These are phyloP conservation scores for Phoebastria nigripes DNA, from an alignment of 2,797 vertebrate species.

Conservation along the genomic window DNA sequence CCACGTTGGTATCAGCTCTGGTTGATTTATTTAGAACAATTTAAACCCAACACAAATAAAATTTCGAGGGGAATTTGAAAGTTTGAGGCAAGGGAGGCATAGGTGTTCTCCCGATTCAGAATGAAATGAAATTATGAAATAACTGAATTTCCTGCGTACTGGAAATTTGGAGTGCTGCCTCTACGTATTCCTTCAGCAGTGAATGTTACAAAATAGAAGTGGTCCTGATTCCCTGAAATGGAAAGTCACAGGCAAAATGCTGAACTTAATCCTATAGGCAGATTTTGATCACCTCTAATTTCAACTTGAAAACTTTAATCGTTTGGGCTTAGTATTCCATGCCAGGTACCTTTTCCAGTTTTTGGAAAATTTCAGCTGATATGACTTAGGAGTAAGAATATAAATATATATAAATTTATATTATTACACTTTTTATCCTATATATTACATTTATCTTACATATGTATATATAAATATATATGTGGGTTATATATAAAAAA, in stretches of 20 bases:
- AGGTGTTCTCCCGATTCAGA: neutral
- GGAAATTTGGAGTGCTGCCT: neutral
- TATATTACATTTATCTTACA: neutral
- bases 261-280: neutral
- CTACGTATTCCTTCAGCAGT: neutral
- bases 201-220: neutral
- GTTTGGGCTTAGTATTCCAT: neutral
- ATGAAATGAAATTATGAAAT: neutral
- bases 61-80: neutral
- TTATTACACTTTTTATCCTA: neutral
- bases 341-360: neutral
- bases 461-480: neutral
- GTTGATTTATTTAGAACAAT: slow-evolving; percentile 1
- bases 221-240: neutral
- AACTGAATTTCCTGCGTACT: neutral
- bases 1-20: neutral
- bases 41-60: neutral
- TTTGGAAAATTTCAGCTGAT: neutral
- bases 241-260: neutral
- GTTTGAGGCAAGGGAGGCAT: neutral
- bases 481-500: neutral
- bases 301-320: neutral
- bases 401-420: neutral
- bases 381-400: neutral
- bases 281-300: neutral